Conservation (phyloP, 2,888 invertebrate genomes). For the Heteropelma amictum region DNA sequence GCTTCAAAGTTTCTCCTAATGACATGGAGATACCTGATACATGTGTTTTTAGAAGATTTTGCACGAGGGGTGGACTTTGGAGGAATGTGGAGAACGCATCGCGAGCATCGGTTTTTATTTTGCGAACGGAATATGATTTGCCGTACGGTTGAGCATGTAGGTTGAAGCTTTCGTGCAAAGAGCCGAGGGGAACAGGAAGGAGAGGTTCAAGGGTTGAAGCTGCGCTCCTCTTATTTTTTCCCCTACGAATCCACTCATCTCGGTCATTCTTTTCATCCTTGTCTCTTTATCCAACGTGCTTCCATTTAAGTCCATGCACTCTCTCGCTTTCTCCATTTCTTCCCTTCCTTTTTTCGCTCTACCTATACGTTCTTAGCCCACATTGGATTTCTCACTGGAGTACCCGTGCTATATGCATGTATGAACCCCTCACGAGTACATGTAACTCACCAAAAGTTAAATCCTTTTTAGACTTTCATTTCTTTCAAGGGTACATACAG, state of each 20-base stretch:
- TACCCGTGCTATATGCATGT: conserved; percentile 26
- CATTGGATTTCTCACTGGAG: conserved; percentile 17
- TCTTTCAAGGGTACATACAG: not conserved
- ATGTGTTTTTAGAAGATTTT: not conserved
- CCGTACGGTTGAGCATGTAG: conserved; percentile 67
- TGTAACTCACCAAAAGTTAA: conserved; percentile 48
- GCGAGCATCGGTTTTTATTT: conserved; percentile 67
- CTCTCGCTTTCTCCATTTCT: conserved; percentile 21
- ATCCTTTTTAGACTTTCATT: conserved; percentile 42
- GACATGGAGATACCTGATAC: not conserved
- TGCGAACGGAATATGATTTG: conserved; percentile 70
- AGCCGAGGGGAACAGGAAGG: not conserved
- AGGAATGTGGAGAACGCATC: conserved; percentile 57
- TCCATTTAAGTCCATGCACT: conserved; percentile 46
- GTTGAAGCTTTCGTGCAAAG: conserved; percentile 60
- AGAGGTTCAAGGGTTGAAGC: conserved; percentile 24
- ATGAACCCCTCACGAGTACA: conserved; percentile 41
- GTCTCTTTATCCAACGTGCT: conserved; percentile 13
- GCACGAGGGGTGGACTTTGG: too few relatives aligned
- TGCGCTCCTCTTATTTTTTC: conserved; percentile 35
- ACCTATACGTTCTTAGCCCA: conserved; percentile 37
- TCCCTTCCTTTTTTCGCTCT: conserved; percentile 3
- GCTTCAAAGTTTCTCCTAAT: not conserved
- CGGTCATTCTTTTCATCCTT: conserved; percentile 27
- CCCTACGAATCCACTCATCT: conserved; percentile 24